Base-by-base conservation (phyloP, 2,797 vertebrate species). In the Sciurus vulgaris region DNA sequence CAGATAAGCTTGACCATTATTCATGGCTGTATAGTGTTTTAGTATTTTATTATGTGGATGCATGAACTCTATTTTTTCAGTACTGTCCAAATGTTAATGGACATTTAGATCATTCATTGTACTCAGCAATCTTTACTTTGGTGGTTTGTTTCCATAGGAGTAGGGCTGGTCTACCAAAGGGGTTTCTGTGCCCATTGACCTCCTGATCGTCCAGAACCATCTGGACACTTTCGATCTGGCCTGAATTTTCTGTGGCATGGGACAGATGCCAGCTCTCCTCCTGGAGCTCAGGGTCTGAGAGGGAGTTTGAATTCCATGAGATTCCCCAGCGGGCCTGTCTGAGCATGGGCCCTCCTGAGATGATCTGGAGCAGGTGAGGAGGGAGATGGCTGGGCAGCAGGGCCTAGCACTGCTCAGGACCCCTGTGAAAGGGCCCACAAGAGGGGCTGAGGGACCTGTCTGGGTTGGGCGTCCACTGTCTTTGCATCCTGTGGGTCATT, bases 101-200 rank as follows among this genome's bases (percentile, higher is more conserved):
- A n/a, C 51, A 51, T 14, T 17, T 89, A 54, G 49, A 18, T 61
- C 51, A 3, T 93, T 51, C 20, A n/a, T 12, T 30, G 30, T 35
- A 90, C 7, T 93, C 59, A 93, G 74, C 86, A 93, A 79, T 63
- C 26, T 17, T 79, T 59, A 14, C 51, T 90, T 93, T 78, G 79
- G 3, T 69, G 33, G 54, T 83, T 17, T 3, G 51, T 76, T 67
- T 95, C 63, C 63, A 73, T 76, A 30, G 54, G 73, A 81, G 74
- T 44, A 8, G 22, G 20, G 35, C 54, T 84, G 26, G 5, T 72
- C 18, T 65, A 44, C n/a, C 24, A n/a, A 59, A 76, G 14, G 5
- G 30, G 38, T 38, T 38, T 38, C 38, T 38, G 38, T 38, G 38
- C 77, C n/a, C 17, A 44, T 82, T 18, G n/a, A 7, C 63, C 61